phyloP scores from a whole-genome alignment of 2,113 vertebrate species.

The Myocastor coypus region DNA sequence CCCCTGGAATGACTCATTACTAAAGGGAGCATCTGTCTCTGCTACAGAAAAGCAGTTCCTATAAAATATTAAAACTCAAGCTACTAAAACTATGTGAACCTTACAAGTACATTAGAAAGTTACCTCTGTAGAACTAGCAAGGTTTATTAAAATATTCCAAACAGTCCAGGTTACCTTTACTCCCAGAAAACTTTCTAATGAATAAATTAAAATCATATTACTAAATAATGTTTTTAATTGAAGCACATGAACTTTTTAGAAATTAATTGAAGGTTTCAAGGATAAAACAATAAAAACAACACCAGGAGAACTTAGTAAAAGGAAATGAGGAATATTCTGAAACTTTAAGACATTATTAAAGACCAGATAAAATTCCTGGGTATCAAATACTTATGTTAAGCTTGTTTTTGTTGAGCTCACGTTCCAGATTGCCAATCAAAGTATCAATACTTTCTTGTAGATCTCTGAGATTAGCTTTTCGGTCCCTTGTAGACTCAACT shows the following conservation, averaged over 20 bases:
- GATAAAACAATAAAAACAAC: background rate
- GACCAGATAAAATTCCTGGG: background rate
- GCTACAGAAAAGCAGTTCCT: constrained; percentile 69
- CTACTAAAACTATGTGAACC: constrained; percentile 72
- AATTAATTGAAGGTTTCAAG: constrained; percentile 21
- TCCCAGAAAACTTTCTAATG: constrained; percentile 89
- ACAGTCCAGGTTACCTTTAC: constrained; percentile 87
- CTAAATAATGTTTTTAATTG: constrained; percentile 68
- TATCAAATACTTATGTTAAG: constrained; percentile 91
- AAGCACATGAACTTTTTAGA: constrained; percentile 72
- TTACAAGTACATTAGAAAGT: constrained; percentile 87
- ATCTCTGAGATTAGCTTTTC: constrained; percentile 94
- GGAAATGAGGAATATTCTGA: background rate
- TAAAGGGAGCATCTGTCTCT: constrained; percentile 73
- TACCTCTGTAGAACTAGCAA: constrained; percentile 32
- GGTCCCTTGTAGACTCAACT: constrained; percentile 90
- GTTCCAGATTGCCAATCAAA: constrained; percentile 97
- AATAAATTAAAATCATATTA: constrained; percentile 85
- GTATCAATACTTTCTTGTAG: constrained; percentile 99
- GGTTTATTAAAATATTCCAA: constrained; percentile 71
- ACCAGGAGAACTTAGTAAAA: background rate
- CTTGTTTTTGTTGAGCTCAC: constrained; percentile 98
- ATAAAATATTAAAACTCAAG: constrained; percentile 61
- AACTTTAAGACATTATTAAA: constrained; percentile 28
- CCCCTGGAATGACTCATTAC: background rate